Evolutionary conservation across 30 jellyfish, hydroid and myxozoan species (phyloP).

Genomic region (Turritopsis rubra): DNA sequence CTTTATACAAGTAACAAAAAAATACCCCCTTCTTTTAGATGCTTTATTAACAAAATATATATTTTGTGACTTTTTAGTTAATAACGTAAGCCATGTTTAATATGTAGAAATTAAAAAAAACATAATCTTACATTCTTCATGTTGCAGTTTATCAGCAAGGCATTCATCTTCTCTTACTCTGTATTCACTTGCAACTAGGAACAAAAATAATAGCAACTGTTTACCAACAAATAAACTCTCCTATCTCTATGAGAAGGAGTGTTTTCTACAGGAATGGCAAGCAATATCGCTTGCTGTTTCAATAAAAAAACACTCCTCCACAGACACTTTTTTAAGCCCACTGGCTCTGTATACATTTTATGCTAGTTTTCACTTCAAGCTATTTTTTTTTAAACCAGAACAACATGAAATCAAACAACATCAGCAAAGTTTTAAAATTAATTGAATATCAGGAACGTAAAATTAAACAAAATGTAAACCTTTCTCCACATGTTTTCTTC

Average conservation of each 20-base stretch:
- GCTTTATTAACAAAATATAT: neutral
- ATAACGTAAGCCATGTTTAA: neutral
- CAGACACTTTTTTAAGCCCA: too few species aligned
- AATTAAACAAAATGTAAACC: neutral
- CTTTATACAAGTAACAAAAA: too few species aligned
- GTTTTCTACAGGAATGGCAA: too few species aligned
- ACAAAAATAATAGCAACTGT: neutral
- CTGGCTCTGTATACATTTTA: too few species aligned
- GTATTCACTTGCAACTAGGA: constrained; percentile 62
- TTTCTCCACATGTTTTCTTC: constrained; percentile 35
- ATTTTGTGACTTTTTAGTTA: neutral
- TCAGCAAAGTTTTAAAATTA: too few species aligned
- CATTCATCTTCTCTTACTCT: constrained; percentile 87
- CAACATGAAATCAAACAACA: neutral
- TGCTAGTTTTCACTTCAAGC: too few species aligned
- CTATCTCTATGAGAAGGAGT: neutral
- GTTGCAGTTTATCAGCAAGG: constrained; percentile 75
- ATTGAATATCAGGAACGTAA: neutral
- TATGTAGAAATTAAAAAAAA: neutral
- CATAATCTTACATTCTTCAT: constrained; percentile 71
- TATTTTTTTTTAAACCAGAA: neutral
- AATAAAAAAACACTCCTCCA: too few species aligned
- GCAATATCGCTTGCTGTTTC: too few species aligned
- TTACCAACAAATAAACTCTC: neutral
- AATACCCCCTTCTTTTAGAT: neutral